phyloP scores from a whole-genome alignment of 2,888 invertebrate species.

The Eucera pruinosa region DNA sequence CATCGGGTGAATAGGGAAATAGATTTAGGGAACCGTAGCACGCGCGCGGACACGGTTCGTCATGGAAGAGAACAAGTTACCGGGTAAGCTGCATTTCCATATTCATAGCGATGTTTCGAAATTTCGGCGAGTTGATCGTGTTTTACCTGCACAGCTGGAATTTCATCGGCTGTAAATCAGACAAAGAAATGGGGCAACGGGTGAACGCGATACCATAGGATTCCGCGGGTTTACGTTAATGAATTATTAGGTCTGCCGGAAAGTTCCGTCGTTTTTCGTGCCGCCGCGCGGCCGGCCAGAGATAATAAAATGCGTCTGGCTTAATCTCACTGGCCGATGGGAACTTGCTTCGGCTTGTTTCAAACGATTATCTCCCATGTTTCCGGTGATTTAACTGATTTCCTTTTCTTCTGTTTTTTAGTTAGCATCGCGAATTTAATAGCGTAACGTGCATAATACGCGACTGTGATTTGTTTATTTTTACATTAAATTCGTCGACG shows the following conservation, averaged over 20 bases:
- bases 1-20: background rate
- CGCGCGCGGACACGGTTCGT: constrained; percentile 1
- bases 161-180: constrained; percentile 46
- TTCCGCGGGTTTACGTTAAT: constrained; percentile 35
- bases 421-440: background rate
- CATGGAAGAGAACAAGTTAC: constrained; percentile 23
- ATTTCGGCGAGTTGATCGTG: constrained; percentile 28
- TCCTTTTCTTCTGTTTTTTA: background rate
- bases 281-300: constrained; percentile 24
- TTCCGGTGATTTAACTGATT: background rate
- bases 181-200: constrained; percentile 34
- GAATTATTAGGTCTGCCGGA: constrained; percentile 49
- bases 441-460: too few species aligned
- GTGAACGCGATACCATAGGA: constrained; percentile 32
- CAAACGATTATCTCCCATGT: constrained; percentile 18
- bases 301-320: constrained; percentile 40
- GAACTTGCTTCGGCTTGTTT: constrained; percentile 22
- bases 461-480: too few species aligned
- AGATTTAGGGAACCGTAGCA: constrained; percentile 24
- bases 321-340: constrained; percentile 25
- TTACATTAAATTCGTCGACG: too few species aligned
- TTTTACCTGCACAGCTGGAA: constrained; percentile 16
- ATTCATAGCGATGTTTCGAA: constrained; percentile 32
- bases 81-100: constrained; percentile 21
- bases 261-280: constrained; percentile 46